Conservation (phyloP, 2,797 vertebrate species). For the Enteromius paludinosus region DNA sequence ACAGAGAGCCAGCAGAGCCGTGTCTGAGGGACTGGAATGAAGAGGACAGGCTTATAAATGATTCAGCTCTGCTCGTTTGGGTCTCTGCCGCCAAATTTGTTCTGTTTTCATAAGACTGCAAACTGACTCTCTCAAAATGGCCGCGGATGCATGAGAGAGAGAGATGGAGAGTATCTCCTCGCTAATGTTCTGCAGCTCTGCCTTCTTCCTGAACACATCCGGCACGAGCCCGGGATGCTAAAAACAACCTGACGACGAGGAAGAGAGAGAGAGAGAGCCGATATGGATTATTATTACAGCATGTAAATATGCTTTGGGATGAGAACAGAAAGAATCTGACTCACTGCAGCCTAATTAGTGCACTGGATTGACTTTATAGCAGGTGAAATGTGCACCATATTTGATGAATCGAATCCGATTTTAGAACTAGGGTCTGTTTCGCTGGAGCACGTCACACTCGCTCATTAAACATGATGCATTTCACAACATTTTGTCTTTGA, state of each 20-base stretch:
- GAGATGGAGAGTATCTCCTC: background rate
- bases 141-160: background rate
- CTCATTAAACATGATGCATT: background rate
- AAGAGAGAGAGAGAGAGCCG: background rate
- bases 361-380: background rate
- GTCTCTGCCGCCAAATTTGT: slow-evolving; percentile 2
- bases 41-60: slow-evolving; percentile 5
- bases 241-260: slow-evolving; percentile 9
- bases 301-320: background rate
- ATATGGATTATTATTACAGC: background rate
- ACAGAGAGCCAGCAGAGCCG: background rate
- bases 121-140: slow-evolving; percentile 30
- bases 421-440: background rate
- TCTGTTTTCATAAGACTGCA: slow-evolving; percentile 34
- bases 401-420: background rate
- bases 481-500: background rate
- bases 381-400: background rate
- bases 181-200: slow-evolving; percentile 13
- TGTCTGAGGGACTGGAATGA: background rate
- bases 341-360: background rate
- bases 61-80: slow-evolving; percentile 5
- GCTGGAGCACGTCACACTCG: background rate
- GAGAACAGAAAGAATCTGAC: background rate
- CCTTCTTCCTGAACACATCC: background rate
- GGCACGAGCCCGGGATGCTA: background rate